Conservation (phyloP, 35 echinoderm and acorn worm genomes). For the Stichopus chloronotus region DNA sequence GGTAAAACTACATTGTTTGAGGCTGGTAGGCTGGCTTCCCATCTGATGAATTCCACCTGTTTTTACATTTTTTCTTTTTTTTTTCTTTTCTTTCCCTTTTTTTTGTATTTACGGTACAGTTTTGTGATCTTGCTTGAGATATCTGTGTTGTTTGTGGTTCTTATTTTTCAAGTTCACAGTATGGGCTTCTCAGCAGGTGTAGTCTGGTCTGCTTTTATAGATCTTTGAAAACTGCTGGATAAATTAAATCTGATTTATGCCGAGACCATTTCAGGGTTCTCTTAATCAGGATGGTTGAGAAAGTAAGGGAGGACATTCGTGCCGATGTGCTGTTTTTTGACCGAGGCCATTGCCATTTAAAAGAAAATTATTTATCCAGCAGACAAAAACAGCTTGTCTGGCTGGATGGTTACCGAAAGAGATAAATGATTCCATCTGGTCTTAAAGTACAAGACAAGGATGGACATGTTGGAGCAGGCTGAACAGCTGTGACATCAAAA, state of each 20-base stretch:
- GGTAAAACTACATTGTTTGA: no score
- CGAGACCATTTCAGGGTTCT: not conserved
- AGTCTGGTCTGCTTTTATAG: not conserved
- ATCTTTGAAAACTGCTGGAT: not conserved
- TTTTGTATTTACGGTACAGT: not conserved
- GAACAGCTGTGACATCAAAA: no score
- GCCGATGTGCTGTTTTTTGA: not conserved
- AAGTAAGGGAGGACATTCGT: not conserved
- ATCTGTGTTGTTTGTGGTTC: no score
- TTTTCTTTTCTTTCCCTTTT: no score
- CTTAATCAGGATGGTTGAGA: not conserved
- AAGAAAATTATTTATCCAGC: not conserved
- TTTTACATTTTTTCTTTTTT: not conserved
- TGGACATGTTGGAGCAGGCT: no score
- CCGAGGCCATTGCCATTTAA: not conserved
- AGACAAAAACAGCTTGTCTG: not conserved
- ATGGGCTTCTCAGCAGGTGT: not conserved
- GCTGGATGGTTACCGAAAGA: not conserved
- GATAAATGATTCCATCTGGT: conserved; percentile 4
- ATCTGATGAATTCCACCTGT: not conserved
- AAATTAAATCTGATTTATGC: not conserved
- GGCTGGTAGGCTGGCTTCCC: no score
- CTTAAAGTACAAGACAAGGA: not conserved
- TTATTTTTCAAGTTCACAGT: not conserved
- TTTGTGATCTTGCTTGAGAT: no score